These are phyloP conservation scores for Ochotona princeps DNA, from an alignment of 2,113 vertebrate species.

Conservation along the genomic window DNA sequence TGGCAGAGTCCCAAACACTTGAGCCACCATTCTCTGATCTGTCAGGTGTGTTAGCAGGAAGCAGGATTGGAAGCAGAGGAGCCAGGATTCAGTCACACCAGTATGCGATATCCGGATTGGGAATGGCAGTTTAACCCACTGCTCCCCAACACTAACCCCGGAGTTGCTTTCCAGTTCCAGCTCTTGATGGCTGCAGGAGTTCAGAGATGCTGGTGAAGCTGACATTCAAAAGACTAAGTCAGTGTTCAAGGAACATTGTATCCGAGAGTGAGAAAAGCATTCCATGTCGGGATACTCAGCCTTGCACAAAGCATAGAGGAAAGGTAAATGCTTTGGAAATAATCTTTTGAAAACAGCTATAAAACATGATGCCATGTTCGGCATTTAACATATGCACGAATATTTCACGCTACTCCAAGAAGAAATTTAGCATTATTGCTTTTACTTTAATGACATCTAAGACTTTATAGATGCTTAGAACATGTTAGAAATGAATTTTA, in stretches of 20 bases:
- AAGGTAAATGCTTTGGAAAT: neutral
- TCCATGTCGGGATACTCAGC: constrained; percentile 3
- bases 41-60: too few species aligned
- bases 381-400: neutral
- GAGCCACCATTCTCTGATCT: too few species aligned
- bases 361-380: neutral
- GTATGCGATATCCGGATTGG: too few species aligned
- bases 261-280: neutral
- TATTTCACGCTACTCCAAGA: neutral
- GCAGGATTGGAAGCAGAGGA: too few species aligned
- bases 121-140: too few species aligned
- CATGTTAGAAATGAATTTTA: constrained; percentile 18
- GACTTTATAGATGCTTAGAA: neutral
- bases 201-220: neutral
- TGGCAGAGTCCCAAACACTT: too few species aligned
- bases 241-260: neutral
- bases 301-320: constrained; percentile 21
- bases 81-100: too few species aligned
- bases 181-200: neutral
- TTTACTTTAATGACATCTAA: constrained; percentile 46
- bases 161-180: constrained; percentile 16
- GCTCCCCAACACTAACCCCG: too few species aligned
- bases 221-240: neutral
- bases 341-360: neutral
- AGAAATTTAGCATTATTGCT: neutral